Evolutionary conservation across 2,888 invertebrate species (phyloP).

Genomic region (Girardia tigrina): DNA sequence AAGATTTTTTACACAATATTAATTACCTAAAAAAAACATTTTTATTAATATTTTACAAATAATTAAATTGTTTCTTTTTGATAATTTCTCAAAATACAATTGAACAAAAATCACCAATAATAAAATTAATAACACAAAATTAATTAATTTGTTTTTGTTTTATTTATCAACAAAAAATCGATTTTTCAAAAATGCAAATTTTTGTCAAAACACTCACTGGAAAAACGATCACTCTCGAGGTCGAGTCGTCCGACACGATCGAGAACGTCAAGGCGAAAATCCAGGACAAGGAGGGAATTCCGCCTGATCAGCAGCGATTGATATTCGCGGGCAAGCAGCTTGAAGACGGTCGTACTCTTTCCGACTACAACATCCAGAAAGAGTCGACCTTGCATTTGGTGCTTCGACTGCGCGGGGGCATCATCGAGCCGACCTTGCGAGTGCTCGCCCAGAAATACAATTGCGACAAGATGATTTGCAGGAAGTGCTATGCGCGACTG

Average conservation of each 20-base stretch:
- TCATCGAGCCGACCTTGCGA: constrained; percentile 90
- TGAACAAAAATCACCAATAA: too few relatives aligned
- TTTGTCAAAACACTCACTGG: constrained; percentile 53
- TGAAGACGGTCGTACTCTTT: constrained; percentile 80
- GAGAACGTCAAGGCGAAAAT: constrained; percentile 70
- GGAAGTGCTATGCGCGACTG: constrained; percentile 96
- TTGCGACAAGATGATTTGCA: constrained; percentile 99
- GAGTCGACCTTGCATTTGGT: constrained; percentile 82
- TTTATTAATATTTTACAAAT: too few relatives aligned
- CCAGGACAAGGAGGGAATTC: constrained; percentile 55
- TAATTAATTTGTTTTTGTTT: neutral
- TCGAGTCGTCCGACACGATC: constrained; percentile 75
- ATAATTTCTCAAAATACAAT: too few relatives aligned
- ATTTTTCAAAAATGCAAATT: constrained; percentile 64
- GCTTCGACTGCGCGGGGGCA: constrained; percentile 80
- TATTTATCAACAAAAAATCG: neutral
- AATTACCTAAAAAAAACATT: too few relatives aligned
- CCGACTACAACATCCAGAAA: constrained; percentile 86
- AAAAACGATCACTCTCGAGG: constrained; percentile 50
- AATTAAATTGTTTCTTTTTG: too few relatives aligned
- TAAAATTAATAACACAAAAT: too few relatives aligned
- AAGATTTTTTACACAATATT: too few relatives aligned
- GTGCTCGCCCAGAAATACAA: constrained; percentile 97
- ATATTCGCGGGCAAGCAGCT: constrained; percentile 87
- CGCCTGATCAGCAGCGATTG: constrained; percentile 65